These are phyloP conservation scores for Eubucco bourcierii DNA, from an alignment of 2,113 vertebrate genomes.

Conservation along the genomic window DNA sequence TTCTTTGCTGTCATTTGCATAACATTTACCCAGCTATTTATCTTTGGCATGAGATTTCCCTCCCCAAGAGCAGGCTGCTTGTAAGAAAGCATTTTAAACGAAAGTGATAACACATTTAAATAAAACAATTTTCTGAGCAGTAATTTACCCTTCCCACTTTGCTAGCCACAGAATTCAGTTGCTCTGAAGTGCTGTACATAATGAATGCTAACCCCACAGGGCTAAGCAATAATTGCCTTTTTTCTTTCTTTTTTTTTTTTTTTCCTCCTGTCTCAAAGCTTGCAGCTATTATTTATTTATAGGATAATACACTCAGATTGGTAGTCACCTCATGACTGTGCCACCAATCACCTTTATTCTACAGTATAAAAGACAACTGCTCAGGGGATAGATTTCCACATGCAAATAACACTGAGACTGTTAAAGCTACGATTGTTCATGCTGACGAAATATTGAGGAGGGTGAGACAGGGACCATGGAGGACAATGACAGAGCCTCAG, in stretches of 20 bases:
- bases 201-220: neutral
- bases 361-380: neutral
- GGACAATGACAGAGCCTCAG: neutral
- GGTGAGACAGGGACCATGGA: neutral
- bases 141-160: constrained; percentile 30
- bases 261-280: constrained; percentile 20
- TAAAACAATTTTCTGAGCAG: constrained; percentile 33
- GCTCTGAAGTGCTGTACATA: constrained; percentile 1
- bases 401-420: neutral
- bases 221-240: constrained; percentile 7
- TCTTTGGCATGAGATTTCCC: neutral
- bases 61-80: neutral
- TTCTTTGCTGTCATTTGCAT: constrained; percentile 17
- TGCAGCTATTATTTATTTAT: constrained; percentile 57
- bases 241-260: no score
- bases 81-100: constrained; percentile 20
- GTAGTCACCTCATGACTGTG: neutral
- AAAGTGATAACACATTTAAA: constrained; percentile 26
- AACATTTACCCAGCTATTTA: constrained; percentile 8
- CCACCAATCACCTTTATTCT: neutral
- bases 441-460: neutral
- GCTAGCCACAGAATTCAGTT: neutral
- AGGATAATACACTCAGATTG: constrained; percentile 10
- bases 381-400: neutral
- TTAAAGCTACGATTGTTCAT: neutral